phyloP scores from a whole-genome alignment of 2,113 vertebrate genomes.

The Myotis davidii region DNA sequence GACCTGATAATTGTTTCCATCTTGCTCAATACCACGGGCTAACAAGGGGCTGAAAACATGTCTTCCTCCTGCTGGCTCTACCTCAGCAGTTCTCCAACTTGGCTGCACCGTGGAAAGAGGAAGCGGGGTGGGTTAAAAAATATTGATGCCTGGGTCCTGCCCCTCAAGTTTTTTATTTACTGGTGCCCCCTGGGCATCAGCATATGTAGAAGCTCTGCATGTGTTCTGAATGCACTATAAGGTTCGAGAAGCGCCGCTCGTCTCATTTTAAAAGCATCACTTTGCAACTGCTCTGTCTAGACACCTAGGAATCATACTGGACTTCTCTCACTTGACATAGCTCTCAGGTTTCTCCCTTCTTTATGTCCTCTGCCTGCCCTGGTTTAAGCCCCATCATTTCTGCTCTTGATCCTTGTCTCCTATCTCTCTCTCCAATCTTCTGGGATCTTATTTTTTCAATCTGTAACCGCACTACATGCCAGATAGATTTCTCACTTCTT shows the following conservation, averaged over 20 bases:
- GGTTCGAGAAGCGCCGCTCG: not conserved
- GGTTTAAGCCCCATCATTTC: not conserved
- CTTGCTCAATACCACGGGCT: not conserved
- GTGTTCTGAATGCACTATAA: not conserved
- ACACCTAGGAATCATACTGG: not conserved
- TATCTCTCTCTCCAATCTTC: not conserved
- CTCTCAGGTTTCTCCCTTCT: not conserved
- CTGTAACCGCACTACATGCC: not conserved
- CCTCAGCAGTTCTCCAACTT: not conserved
- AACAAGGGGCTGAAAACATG: not conserved
- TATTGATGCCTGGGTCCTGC: not conserved
- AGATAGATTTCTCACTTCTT: not conserved
- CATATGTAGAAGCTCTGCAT: not conserved
- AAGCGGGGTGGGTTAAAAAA: not conserved
- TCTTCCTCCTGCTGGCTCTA: not conserved
- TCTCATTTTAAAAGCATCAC: not conserved
- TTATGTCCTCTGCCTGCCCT: not conserved
- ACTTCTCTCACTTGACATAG: not conserved
- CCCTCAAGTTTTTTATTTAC: not conserved
- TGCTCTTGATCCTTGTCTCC: not conserved
- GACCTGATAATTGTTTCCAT: not conserved
- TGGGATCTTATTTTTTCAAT: not conserved
- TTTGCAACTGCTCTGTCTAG: not conserved
- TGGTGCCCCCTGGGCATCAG: not conserved
- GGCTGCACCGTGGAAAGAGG: not conserved